Base-by-base conservation (phyloP, 2,888 invertebrate genomes). In the Parnassius smintheus region DNA sequence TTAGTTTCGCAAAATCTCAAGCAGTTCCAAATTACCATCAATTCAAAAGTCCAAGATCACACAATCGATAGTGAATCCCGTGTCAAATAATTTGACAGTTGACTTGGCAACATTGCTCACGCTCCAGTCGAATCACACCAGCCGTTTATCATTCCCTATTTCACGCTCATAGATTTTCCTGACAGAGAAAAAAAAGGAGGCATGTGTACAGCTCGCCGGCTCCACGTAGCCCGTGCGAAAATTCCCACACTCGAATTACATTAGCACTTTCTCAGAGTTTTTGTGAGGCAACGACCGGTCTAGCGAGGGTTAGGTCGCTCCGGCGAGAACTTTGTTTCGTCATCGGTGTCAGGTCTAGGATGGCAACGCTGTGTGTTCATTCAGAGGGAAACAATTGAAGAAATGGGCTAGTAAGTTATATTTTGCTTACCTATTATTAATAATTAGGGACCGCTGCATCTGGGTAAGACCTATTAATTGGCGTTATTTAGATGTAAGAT, bases 171-270 rank as follows among this genome's bases (percentile, higher is more conserved):
- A 35, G 44, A 55, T 51, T 62, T 49, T 59, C 50, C 55, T 54
- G 41, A 46, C 56, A 18, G 3, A 35, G 48, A 46, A 59, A 55
- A 62, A 46, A 18, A 52, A 13, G 45, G 22, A 22, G 59, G 55
- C 55, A 49, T 42, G 59, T n/a, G 44, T 12, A 25, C 18, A 13
- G 18, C 46, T 65, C 59, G 49, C 67, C 59, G 50, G 57, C 48
- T n/a, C 44, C 46, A 13, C 46, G 45, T 56, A 48, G 50, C 44
- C 69, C 83, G 85, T 86, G 88, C 72, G 86, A 87, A 85, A 71
- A 68, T 85, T 87, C 88, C 80, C 88, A 88, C 82, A 76, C 75
- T 62, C 56, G 61, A 65, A 59, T 64, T 76, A 72, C 72, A 67
- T 66, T 69, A 66, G 67, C 71, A 72, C 74, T 75, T 75, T 77